phyloP scores from a whole-genome alignment of 1,140 invertebrate species.

The Dermatophagoides farinae region DNA sequence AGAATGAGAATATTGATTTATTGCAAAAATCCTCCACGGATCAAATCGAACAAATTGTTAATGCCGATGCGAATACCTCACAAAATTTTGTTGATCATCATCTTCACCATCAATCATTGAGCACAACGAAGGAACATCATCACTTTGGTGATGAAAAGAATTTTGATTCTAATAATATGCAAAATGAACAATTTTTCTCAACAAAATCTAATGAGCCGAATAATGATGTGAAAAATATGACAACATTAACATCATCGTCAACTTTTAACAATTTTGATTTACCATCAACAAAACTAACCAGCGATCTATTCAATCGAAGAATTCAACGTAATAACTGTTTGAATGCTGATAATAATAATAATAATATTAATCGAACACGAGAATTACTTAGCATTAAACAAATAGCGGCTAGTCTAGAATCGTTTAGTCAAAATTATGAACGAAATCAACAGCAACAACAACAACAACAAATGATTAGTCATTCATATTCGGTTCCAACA shows the following conservation, averaged over 20 bases:
- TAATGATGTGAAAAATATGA: neutral
- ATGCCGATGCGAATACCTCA: too few relatives aligned
- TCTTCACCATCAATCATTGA: too few relatives aligned
- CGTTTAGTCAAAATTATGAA: slow-evolving; percentile 4
- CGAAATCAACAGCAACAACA: neutral
- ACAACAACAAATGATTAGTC: neutral
- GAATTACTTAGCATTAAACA: neutral
- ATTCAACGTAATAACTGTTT: neutral
- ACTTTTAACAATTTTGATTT: neutral
- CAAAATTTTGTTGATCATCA: too few relatives aligned
- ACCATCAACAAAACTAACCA: neutral
- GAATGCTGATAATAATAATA: neutral
- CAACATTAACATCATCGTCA: neutral
- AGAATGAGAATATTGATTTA: too few relatives aligned
- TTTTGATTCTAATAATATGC: too few relatives aligned
- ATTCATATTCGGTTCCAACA: neutral
- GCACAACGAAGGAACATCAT: too few relatives aligned
- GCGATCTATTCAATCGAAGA: neutral
- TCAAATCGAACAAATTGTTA: too few relatives aligned
- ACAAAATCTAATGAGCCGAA: neutral
- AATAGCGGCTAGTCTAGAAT: slow-evolving; percentile 1
- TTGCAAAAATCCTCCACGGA: too few relatives aligned
- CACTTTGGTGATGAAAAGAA: too few relatives aligned
- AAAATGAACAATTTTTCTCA: neutral
- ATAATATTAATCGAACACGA: neutral